phyloP scores from a whole-genome alignment of 2,113 vertebrate species.

The Chionodraco myersi region DNA sequence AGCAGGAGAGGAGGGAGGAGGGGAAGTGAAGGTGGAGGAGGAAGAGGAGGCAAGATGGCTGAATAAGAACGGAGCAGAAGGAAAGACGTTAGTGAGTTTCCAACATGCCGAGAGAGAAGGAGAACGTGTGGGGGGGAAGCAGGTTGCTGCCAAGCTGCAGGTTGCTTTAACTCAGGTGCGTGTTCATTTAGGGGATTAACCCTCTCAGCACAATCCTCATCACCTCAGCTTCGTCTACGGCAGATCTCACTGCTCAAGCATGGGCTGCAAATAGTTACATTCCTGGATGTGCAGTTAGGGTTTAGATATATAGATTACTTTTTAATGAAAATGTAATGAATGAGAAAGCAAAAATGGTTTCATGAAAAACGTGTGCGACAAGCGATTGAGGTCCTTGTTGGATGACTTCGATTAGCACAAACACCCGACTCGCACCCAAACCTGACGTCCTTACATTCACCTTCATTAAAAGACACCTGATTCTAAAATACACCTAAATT shows the following conservation, averaged over 20 bases:
- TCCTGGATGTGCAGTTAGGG: not conserved
- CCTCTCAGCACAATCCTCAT: too few relatives aligned
- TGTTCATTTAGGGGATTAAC: not conserved
- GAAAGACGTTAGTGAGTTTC: slow-evolving; percentile 10
- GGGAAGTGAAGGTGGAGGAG: slow-evolving; percentile 36
- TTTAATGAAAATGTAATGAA: too few relatives aligned
- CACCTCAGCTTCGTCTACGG: not conserved
- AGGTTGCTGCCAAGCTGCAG: not conserved
- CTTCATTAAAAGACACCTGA: not conserved
- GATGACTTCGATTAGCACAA: too few relatives aligned
- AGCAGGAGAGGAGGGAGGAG: slow-evolving; percentile 12
- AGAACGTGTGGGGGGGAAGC: not conserved
- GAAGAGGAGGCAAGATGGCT: slow-evolving; percentile 52
- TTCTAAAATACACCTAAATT: not conserved
- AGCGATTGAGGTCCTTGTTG: too few relatives aligned
- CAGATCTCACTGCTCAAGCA: too few relatives aligned
- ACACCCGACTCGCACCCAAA: too few relatives aligned
- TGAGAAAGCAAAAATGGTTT: not conserved
- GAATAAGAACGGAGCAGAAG: slow-evolving; percentile 16
- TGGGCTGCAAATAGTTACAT: not conserved
- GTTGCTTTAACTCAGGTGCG: not conserved
- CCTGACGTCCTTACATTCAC: too few relatives aligned
- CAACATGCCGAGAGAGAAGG: not conserved
- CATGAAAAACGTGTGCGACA: too few relatives aligned
- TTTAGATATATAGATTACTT: too few relatives aligned